Percentiles rank a stretch among this genome's conserved stretches.
These are phyloP conservation scores for Helleia helle DNA, from an alignment of 2,888 invertebrate genomes.

Conservation along the genomic window DNA sequence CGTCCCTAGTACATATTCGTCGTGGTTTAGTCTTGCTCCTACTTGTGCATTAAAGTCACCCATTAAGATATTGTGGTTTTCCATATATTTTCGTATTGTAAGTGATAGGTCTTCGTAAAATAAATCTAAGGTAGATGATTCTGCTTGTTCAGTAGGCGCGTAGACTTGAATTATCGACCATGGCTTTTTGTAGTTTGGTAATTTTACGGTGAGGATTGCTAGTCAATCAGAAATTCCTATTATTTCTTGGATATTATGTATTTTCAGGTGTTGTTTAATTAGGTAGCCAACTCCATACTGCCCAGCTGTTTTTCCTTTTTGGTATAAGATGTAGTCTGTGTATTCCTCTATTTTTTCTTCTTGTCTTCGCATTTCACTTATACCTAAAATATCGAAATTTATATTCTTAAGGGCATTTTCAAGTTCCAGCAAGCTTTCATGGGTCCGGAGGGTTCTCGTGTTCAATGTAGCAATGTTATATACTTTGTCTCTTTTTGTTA, in stretches of 20 bases:
- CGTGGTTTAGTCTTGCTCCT: conserved; percentile 6
- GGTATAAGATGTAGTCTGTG: conserved; percentile 16
- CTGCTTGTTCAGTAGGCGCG: conserved; percentile 22
- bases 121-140: too few relatives aligned
- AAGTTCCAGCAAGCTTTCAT: conserved; percentile 14
- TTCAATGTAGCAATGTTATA: conserved; percentile 15
- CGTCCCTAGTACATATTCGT: conserved; percentile 10
- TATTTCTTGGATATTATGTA: conserved; percentile 12
- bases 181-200: conserved; percentile 14
- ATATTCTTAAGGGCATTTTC: conserved; percentile 12
- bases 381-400: conserved; percentile 17
- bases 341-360: too few relatives aligned
- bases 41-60: too few relatives aligned
- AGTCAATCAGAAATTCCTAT: conserved; percentile 18
- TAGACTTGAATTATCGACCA: conserved; percentile 18
- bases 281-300: conserved; percentile 9
- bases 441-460: conserved; percentile 14
- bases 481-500: conserved; percentile 6
- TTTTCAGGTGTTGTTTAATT: conserved; percentile 13
- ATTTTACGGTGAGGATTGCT: conserved; percentile 16
- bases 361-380: conserved; percentile 17
- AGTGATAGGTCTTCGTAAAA: too few relatives aligned
- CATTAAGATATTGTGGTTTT: conserved; percentile 13
- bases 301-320: conserved; percentile 12
- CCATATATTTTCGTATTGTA: too few relatives aligned